Percentiles rank a stretch among this genome's conserved stretches.
phyloP scores from a whole-genome alignment of 1,140 invertebrate genomes.

The Oncopodura yosiiana region DNA sequence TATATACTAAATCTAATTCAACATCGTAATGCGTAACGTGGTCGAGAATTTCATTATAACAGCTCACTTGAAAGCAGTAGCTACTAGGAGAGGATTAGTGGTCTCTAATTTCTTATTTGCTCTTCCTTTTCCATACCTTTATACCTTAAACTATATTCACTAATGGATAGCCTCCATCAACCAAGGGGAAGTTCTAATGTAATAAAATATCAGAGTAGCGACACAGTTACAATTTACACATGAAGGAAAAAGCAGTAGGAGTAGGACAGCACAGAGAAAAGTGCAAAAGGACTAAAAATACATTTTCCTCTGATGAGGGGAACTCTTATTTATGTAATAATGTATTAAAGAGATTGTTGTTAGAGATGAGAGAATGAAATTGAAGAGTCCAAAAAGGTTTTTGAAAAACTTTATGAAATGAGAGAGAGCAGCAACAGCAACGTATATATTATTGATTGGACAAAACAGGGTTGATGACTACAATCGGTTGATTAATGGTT shows the following conservation, averaged over 20 bases:
- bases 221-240: neutral
- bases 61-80: no score
- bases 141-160: neutral
- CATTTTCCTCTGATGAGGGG: neutral
- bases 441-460: neutral
- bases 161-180: no score
- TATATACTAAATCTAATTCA: neutral
- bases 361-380: neutral
- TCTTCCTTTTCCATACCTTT: conserved; percentile 17
- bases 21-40: no score
- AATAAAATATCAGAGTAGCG: neutral
- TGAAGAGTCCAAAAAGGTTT: no score
- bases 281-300: neutral
- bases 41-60: no score
- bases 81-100: no score
- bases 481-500: conserved; percentile 35
- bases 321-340: neutral
- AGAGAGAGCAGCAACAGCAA: neutral
- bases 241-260: neutral
- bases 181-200: no score
- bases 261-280: neutral
- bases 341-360: neutral
- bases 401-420: no score
- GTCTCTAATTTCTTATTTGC: no score
- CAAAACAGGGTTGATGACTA: conserved; percentile 10